Evolutionary conservation across 1,140 invertebrate species (phyloP).

Genomic region (Chionoecetes opilio): DNA sequence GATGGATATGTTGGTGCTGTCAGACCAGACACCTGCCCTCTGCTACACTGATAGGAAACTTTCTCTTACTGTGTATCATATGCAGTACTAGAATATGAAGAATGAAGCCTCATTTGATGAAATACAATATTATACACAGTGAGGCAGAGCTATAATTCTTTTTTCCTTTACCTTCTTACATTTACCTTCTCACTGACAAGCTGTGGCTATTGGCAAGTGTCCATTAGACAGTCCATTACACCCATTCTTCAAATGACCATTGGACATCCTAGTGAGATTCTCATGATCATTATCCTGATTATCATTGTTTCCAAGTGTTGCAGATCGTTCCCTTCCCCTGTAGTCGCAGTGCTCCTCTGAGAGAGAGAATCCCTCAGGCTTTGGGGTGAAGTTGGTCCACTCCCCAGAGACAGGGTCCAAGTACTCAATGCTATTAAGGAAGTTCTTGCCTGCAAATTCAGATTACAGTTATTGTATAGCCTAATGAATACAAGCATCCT

Average conservation of each 20-base stretch:
- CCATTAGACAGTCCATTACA: constrained; percentile 64
- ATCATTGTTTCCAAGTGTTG: not conserved
- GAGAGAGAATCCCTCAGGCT: constrained; percentile 72
- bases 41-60: constrained; percentile 36
- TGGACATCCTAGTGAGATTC: not conserved
- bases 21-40: constrained; percentile 2
- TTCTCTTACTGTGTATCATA: not conserved
- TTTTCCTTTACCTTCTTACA: not conserved
- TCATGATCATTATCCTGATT: not conserved
- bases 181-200: constrained; percentile 37
- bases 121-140: not conserved
- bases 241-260: constrained; percentile 55
- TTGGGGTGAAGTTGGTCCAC: constrained; percentile 85
- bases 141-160: constrained; percentile 31
- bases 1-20: not conserved
- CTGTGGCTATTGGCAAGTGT: not conserved
- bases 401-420: constrained; percentile 88
- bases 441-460: constrained; percentile 87
- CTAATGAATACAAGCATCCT: not conserved
- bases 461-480: not conserved
- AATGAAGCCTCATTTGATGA: not conserved
- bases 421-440: constrained; percentile 93
- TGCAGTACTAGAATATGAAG: not conserved
- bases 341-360: not conserved
- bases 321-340: not conserved